These are phyloP conservation scores for Sterrhoptilus dennistouni DNA, from an alignment of 2,113 vertebrate genomes.

Conservation along the genomic window DNA sequence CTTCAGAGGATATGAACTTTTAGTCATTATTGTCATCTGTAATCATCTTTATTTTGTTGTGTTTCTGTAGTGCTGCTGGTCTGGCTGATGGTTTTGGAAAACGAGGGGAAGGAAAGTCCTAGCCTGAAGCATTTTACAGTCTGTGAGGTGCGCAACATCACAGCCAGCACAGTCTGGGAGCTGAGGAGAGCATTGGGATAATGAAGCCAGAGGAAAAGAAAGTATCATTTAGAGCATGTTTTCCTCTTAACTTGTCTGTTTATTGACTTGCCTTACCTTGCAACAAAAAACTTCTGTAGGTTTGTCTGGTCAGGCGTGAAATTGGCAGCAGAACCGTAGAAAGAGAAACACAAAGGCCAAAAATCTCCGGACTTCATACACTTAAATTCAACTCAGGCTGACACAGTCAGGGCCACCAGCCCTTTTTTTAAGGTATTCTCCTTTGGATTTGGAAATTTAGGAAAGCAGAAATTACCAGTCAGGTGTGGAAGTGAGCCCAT, in stretches of 20 bases:
- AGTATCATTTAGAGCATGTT: neutral
- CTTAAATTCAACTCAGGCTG: neutral
- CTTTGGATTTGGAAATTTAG: neutral
- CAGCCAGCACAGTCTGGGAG: neutral
- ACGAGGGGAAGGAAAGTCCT: neutral
- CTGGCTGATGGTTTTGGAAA: neutral
- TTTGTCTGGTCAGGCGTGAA: neutral
- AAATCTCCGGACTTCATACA: neutral
- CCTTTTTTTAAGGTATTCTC: neutral
- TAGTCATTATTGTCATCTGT: neutral
- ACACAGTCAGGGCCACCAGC: neutral
- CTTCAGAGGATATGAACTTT: conserved; percentile 13
- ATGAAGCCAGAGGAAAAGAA: neutral
- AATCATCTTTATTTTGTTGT: conserved; percentile 13
- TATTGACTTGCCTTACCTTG: neutral
- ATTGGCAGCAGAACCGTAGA: neutral
- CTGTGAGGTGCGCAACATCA: neutral
- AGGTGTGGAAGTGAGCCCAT: neutral
- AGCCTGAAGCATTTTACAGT: neutral
- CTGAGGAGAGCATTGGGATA: neutral
- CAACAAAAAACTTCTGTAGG: neutral
- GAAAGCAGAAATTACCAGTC: neutral
- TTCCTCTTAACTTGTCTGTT: neutral
- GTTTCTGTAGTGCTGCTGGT: neutral
- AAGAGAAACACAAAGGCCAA: neutral